Percentiles rank a stretch among this genome's conserved stretches.
Evolutionary conservation across 2,113 vertebrate genomes (phyloP).

Genomic region (Butastur rufipennis): DNA sequence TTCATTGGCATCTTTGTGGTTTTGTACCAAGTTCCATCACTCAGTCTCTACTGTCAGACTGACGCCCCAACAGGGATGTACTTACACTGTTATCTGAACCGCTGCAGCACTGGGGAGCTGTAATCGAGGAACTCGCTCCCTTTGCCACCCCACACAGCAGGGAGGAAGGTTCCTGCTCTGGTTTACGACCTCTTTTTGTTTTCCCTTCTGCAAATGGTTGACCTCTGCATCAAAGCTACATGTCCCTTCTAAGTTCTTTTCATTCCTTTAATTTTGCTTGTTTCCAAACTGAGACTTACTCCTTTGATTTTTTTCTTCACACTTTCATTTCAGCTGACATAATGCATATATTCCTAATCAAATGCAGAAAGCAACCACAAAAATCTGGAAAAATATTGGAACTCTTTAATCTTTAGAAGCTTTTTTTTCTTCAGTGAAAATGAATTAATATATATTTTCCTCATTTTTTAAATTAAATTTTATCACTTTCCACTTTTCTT

Average conservation of each 20-base stretch:
- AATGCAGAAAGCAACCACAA: background rate
- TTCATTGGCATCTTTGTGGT: fast-evolving
- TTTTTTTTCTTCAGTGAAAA: background rate
- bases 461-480: background rate
- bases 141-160: background rate
- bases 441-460: background rate
- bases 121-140: fast-evolving
- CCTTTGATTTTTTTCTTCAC: background rate
- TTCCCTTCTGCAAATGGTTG: background rate
- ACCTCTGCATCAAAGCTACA: background rate
- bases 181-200: fast-evolving
- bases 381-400: background rate
- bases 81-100: fast-evolving
- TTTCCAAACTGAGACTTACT: background rate
- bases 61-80: fast-evolving
- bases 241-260: background rate
- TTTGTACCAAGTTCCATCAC: background rate
- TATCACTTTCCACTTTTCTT: background rate
- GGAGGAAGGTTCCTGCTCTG: background rate
- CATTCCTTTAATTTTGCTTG: background rate
- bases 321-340: background rate
- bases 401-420: background rate
- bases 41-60: background rate
- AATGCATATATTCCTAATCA: background rate
- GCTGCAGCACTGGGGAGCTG: fast-evolving